Conservation (phyloP, 1,140 invertebrate species). For the Penaeus indicus region DNA sequence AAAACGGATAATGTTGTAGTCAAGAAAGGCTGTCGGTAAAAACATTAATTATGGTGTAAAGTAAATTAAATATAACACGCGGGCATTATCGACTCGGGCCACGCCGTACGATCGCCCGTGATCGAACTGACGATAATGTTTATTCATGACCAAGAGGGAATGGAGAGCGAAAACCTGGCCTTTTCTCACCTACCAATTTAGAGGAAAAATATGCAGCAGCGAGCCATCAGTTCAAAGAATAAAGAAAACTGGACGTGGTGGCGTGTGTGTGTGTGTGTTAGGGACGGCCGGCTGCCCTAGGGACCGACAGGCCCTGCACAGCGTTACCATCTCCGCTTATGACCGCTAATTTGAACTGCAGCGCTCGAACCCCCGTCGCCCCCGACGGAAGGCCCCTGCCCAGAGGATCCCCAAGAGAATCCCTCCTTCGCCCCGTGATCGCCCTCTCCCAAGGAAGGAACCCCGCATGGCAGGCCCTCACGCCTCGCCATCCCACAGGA, state of each 20-base stretch:
- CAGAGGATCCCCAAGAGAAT: no score
- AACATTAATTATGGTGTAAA: conserved; percentile 58
- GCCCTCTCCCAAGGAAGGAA: no score
- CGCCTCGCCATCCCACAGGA: no score
- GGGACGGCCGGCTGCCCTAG: background rate
- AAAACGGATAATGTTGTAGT: conserved; percentile 54
- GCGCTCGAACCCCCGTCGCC: no score
- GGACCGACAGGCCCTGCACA: background rate
- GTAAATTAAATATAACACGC: conserved; percentile 53
- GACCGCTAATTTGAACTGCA: no score
- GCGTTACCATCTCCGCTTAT: no score
- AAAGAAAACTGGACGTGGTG: conserved; percentile 26
- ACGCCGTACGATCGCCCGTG: no score
- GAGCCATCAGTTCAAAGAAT: conserved; percentile 26
- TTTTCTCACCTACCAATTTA: background rate
- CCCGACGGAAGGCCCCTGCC: no score
- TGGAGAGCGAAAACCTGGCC: background rate
- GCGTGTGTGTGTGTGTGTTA: background rate
- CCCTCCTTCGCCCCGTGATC: no score
- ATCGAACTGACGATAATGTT: background rate
- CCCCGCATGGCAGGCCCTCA: no score
- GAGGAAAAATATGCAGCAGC: conserved; percentile 31
- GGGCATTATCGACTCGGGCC: background rate
- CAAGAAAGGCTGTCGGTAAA: conserved; percentile 35
- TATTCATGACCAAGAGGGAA: conserved; percentile 18